Evolutionary conservation across 2,113 vertebrate species (phyloP).

Genomic region (Oriolus oriolus): DNA sequence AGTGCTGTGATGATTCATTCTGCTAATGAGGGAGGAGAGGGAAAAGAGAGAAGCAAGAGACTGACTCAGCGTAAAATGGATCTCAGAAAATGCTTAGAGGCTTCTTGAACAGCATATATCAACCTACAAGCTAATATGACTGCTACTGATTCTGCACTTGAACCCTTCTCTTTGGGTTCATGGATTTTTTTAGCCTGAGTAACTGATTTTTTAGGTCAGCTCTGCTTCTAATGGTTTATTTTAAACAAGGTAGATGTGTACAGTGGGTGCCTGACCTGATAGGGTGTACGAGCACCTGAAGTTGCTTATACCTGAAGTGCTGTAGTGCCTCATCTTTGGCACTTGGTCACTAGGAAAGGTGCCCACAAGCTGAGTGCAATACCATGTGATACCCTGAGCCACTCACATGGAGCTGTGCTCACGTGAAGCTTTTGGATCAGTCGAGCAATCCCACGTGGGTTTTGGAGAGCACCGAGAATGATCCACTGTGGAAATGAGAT

Average conservation of each 20-base stretch:
- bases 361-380: background rate
- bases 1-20: background rate
- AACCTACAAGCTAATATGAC: background rate
- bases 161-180: background rate
- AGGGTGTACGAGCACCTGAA: background rate
- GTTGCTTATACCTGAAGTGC: background rate
- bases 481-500: background rate
- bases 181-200: background rate
- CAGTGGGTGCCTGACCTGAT: background rate
- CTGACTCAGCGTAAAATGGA: background rate
- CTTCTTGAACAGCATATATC: background rate
- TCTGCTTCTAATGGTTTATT: background rate
- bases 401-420: background rate
- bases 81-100: background rate
- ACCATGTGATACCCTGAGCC: background rate
- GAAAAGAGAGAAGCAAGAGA: background rate
- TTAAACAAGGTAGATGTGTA: background rate
- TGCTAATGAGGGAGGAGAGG: background rate
- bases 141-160: background rate
- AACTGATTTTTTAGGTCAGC: background rate
- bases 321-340: background rate
- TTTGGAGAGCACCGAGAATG: background rate
- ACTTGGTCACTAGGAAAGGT: background rate
- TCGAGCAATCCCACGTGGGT: fast-evolving
- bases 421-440: background rate